Percentiles rank a stretch among this genome's conserved stretches.
phyloP scores from a whole-genome alignment of 2,888 invertebrate species.

The Macrophya alboannulata region DNA sequence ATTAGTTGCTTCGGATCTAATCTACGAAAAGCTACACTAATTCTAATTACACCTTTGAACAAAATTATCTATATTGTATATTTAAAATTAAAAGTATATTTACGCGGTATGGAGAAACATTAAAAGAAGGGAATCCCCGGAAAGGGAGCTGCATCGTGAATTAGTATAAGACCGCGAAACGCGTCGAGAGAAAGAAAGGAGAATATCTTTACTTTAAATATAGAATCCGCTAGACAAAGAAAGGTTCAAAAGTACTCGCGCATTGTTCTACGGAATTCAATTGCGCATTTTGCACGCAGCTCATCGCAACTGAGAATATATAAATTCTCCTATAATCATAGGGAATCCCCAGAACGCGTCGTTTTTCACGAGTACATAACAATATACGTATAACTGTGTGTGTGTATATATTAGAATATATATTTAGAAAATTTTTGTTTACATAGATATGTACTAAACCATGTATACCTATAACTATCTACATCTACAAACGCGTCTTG shows the following conservation, averaged over 20 bases:
- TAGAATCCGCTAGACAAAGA: conserved; percentile 31
- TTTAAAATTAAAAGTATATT: background rate
- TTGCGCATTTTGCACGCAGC: background rate
- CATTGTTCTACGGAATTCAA: conserved; percentile 3
- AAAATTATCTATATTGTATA: background rate
- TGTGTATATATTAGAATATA: background rate
- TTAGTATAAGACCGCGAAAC: background rate
- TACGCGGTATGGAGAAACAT: background rate
- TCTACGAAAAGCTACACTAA: background rate
- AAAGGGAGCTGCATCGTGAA: background rate
- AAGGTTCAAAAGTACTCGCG: background rate
- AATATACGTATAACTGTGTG: background rate
- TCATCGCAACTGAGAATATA: background rate
- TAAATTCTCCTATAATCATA: conserved; percentile 31
- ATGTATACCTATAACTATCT: background rate
- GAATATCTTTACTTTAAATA: background rate
- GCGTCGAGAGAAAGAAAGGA: background rate
- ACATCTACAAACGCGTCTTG: conserved; percentile 15
- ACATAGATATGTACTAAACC: conserved; percentile 4
- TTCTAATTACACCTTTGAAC: background rate
- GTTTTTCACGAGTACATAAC: background rate
- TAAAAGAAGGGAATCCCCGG: conserved; percentile 24
- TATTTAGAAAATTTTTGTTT: background rate
- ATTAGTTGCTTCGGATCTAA: background rate
- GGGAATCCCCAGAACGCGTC: conserved; percentile 33